Base-by-base conservation (phyloP, 2,113 vertebrate genomes). In the Marmota flaviventris region DNA sequence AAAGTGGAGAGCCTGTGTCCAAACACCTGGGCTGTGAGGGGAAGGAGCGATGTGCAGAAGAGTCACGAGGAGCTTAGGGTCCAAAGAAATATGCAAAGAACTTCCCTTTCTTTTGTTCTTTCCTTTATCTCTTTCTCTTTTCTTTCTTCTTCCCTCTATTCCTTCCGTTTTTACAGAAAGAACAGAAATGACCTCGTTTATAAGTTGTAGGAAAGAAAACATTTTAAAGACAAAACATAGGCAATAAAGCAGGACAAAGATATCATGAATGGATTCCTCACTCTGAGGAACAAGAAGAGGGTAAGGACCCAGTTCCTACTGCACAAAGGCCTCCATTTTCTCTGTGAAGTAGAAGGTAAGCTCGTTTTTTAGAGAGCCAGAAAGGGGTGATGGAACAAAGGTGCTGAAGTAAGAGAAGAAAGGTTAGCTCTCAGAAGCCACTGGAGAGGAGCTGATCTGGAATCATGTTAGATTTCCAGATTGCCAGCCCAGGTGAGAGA, bases 161-260 rank as follows among this genome's bases (percentile, higher is more conserved):
- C 11, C 6, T 39, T 67, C 9, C 48, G 8, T 81, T 89, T 75
- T 32, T 12, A 37, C 45, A 76, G 45, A 53, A 94, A 88, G 37
- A 88, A 63, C 5, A 89, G 82, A 61, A 5, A 61, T 25, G 24
- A 25, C 20, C 58, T 61, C 24, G 58, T 61, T 61, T 61, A 61
- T 61, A 61, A 61, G 24, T 25, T 61, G 89, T 4, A 90, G 25
- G 53, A 78, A 48, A 75, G 18, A 93, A 93, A 82, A 81, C 3
- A 86, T 27, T 85, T 94, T 61, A 79, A n/a, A 97, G 56, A 22
- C 16, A 77, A 78, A 93, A 82, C 17, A 7, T 63, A 82, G 42
- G 37, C 53, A 67, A 81, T 8, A 67, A 70, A 85, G 11, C n/a
- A 85, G 29, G 34, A 91, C 72, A 27, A 73, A 48, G 16, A 20